These are phyloP conservation scores for Chrosomus eos DNA, from an alignment of 2,797 vertebrate species.

Conservation along the genomic window DNA sequence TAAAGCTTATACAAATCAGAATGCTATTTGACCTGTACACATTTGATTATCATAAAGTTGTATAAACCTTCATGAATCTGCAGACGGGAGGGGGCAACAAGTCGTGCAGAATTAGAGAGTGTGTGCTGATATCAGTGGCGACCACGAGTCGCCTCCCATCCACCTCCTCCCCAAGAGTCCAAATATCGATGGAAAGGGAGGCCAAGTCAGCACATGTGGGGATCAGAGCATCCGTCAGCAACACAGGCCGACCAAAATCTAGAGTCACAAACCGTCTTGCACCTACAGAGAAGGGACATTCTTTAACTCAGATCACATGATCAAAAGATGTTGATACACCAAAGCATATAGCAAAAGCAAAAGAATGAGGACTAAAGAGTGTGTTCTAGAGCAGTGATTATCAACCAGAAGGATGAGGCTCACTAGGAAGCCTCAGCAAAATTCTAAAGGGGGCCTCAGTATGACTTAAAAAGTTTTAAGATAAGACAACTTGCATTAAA, in stretches of 20 bases:
- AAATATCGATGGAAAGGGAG: conserved; percentile 98
- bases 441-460: background rate
- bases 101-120: conserved; percentile 97
- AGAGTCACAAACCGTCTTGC: conserved; percentile 96
- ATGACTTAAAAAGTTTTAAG: background rate
- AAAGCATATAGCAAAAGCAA: background rate
- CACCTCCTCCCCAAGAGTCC: conserved; percentile 98
- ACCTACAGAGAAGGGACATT: conserved; percentile 74
- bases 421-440: background rate
- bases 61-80: conserved; percentile 98
- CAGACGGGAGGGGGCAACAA: conserved; percentile 96
- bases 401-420: background rate
- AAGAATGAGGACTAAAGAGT: background rate
- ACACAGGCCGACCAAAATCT: conserved; percentile 94
- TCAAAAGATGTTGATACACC: background rate
- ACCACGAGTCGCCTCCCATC: conserved; percentile 95
- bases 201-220: conserved; percentile 96
- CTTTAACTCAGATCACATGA: background rate
- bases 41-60: conserved; percentile 16
- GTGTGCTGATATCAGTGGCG: conserved; percentile 97
- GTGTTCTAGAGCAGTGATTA: background rate
- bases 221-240: conserved; percentile 94
- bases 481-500: background rate
- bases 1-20: background rate
- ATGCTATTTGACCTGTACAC: background rate